phyloP scores from a whole-genome alignment of 2,797 vertebrate genomes.

The Pipistrellus pipistrellus region DNA sequence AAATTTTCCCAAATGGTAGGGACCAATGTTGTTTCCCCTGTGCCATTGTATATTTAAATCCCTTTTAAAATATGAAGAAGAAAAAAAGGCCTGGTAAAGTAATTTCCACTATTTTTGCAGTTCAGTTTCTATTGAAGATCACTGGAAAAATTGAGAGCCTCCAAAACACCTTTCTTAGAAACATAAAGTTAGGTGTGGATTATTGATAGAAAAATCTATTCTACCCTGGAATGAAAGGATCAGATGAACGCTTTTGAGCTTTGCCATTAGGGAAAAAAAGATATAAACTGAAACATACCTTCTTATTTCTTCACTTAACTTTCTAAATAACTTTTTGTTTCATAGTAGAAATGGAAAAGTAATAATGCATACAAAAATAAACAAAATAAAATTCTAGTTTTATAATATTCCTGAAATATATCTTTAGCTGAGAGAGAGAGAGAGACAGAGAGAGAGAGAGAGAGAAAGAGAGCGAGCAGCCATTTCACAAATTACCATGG shows the following conservation, averaged over 20 bases:
- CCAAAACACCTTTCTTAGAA: slow-evolving; percentile 57
- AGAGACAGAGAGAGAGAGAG: neutral
- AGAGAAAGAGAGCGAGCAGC: neutral
- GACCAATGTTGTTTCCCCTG: slow-evolving; percentile 43
- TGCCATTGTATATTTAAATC: slow-evolving; percentile 19
- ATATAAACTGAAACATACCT: neutral
- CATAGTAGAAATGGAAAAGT: slow-evolving; percentile 14
- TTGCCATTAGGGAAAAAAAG: neutral
- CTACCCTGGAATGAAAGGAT: slow-evolving; percentile 29
- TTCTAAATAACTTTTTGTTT: neutral
- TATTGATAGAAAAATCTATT: slow-evolving; percentile 60
- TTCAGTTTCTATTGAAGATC: slow-evolving; percentile 60
- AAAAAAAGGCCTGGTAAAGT: slow-evolving; percentile 34
- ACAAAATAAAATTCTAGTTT: slow-evolving; percentile 13
- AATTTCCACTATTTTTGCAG: slow-evolving; percentile 53
- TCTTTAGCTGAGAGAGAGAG: neutral
- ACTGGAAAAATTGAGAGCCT: slow-evolving; percentile 50
- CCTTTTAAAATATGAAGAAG: neutral
- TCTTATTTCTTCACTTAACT: slow-evolving; percentile 45
- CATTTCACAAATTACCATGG: slow-evolving; percentile 29
- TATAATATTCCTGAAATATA: neutral
- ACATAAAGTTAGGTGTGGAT: slow-evolving; percentile 40
- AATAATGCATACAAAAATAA: slow-evolving; percentile 4
- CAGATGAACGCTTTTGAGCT: neutral
- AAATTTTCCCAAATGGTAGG: slow-evolving; percentile 61